Percentiles rank a stretch among this genome's conserved stretches.
Conservation (phyloP, 64 coral and sea anemone genomes). For the Cladopsammia gracilis region DNA sequence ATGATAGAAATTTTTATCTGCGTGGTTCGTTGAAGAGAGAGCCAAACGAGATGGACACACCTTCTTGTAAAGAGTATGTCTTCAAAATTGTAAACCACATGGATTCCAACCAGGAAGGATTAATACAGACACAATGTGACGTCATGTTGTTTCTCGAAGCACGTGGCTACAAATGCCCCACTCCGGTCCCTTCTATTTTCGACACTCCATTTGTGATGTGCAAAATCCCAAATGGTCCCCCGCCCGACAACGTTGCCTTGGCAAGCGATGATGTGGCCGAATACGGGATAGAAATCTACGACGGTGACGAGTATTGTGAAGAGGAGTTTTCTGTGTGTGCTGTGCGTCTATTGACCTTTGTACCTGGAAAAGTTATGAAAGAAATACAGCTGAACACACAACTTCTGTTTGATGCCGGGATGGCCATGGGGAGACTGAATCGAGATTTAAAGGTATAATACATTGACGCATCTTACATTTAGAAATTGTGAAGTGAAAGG, state of each 20-base stretch:
- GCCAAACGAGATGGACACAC: background rate
- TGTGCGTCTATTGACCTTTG: conserved; percentile 5
- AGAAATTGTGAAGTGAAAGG: no score
- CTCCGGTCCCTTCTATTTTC: conserved; percentile 3
- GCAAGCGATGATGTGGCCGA: background rate
- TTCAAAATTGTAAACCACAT: conserved; percentile 66
- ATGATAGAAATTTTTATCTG: conserved; percentile 61
- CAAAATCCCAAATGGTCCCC: background rate
- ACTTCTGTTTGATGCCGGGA: conserved; percentile 13
- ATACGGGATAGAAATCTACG: background rate
- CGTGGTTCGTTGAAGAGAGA: background rate
- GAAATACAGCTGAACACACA: conserved; percentile 19
- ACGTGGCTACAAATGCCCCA: conserved; percentile 1
- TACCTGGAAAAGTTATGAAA: background rate
- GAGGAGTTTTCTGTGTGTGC: conserved; percentile 10
- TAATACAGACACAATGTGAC: conserved; percentile 31
- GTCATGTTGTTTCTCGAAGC: conserved; percentile 58
- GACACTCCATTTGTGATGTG: conserved; percentile 6
- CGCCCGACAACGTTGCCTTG: background rate
- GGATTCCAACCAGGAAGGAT: conserved; percentile 34
- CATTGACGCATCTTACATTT: no score
- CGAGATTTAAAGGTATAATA: conserved; percentile 25
- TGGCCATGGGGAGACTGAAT: conserved; percentile 27
- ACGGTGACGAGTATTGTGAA: conserved; percentile 14
- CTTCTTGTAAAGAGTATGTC: conserved; percentile 14